These are phyloP conservation scores for Hepsetus odoe DNA, from an alignment of 2,113 vertebrate genomes.

Conservation along the genomic window DNA sequence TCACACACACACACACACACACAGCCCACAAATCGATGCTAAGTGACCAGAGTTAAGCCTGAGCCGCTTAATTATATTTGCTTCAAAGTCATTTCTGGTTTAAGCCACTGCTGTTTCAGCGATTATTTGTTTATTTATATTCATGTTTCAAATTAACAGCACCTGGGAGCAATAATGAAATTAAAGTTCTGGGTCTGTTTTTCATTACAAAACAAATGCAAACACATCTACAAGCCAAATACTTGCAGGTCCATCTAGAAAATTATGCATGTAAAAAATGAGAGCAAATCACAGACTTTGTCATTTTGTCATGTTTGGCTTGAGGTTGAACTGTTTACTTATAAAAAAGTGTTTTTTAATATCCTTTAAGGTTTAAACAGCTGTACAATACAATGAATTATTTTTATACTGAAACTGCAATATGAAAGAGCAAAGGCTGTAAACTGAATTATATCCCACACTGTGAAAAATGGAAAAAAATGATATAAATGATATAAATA, in stretches of 20 bases:
- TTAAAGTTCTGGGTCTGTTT: constrained; percentile 11
- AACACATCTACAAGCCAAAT: background rate
- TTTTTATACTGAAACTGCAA: no score
- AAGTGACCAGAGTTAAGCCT: background rate
- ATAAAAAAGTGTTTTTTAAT: no score
- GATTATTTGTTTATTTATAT: background rate
- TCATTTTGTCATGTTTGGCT: no score
- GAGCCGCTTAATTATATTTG: background rate
- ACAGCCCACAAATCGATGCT: constrained; percentile 10
- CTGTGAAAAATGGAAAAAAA: no score
- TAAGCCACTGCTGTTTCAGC: background rate
- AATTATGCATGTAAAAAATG: background rate
- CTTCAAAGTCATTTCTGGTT: constrained; percentile 5
- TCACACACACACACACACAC: background rate
- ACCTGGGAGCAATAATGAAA: background rate
- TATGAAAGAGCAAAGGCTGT: no score
- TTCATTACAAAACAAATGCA: constrained; percentile 15
- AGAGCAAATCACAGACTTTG: no score
- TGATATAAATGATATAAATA: no score
- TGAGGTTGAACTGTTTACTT: no score
- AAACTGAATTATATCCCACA: no score
- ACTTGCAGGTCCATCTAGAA: background rate
- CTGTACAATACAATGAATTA: no score
- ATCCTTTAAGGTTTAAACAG: no score
- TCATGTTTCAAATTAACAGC: background rate